Percentiles rank a stretch among this genome's conserved stretches.
Evolutionary conservation across 1,140 invertebrate species (phyloP).

Genomic region (Venustaconcha ellipsiformis): DNA sequence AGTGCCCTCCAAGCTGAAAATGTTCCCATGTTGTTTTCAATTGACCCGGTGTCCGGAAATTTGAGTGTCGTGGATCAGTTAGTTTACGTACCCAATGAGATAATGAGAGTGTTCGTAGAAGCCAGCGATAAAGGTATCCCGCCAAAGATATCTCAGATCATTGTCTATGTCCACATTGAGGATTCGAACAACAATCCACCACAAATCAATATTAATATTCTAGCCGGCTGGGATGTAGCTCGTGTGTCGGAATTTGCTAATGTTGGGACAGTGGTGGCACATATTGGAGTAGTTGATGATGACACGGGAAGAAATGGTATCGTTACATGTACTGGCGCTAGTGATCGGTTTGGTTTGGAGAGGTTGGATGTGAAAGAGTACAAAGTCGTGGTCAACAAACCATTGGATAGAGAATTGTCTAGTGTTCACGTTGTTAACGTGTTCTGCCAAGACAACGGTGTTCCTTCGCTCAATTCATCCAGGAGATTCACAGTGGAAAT

Average conservation of each 20-base stretch:
- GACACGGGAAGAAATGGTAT: conserved; percentile 58
- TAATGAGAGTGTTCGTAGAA: conserved; percentile 39
- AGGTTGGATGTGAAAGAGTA: conserved; percentile 55
- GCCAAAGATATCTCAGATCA: conserved; percentile 37
- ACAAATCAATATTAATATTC: conserved; percentile 54
- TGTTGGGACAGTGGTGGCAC: conserved; percentile 54
- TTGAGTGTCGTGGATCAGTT: conserved; percentile 35
- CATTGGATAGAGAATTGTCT: conserved; percentile 82
- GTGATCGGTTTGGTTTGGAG: conserved; percentile 52
- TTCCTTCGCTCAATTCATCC: conserved; percentile 79
- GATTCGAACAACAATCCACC: conserved; percentile 64
- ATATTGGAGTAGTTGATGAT: conserved; percentile 52
- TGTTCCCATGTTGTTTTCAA: conserved; percentile 25
- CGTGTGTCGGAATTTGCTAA: conserved; percentile 56
- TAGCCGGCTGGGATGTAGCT: conserved; percentile 30
- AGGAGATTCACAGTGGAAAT: conserved; percentile 85
- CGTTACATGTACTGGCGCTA: conserved; percentile 51
- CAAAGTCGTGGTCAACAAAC: conserved; percentile 67
- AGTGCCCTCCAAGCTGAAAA: conserved; percentile 20
- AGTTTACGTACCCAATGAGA: conserved; percentile 34
- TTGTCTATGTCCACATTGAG: conserved; percentile 52
- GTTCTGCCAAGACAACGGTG: conserved; percentile 82
- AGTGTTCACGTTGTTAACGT: conserved; percentile 83
- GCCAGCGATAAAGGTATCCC: conserved; percentile 40
- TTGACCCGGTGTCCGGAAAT: conserved; percentile 10